Conservation (phyloP, 2,888 invertebrate species). For the Caenorhabditis japonica region DNA sequence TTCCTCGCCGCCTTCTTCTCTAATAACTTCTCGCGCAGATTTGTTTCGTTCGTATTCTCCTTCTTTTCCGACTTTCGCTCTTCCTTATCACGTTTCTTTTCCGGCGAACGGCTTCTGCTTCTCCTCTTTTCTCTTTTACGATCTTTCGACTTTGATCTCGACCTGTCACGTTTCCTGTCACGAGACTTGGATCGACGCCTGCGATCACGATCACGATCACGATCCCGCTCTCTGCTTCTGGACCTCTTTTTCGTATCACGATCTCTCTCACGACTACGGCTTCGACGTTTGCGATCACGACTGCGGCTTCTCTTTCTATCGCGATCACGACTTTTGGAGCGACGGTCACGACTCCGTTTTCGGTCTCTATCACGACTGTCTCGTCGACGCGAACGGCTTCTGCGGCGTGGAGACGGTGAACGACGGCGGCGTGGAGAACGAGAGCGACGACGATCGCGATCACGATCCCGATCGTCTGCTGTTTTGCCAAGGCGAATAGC, state of each 20-base stretch:
- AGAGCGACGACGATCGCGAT: constrained; percentile 47
- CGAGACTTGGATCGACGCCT: constrained; percentile 48
- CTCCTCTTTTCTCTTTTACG: constrained; percentile 42
- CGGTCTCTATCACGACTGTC: constrained; percentile 38
- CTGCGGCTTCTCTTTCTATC: constrained; percentile 49
- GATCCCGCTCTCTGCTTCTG: constrained; percentile 39
- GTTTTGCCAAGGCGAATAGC: constrained; percentile 86
- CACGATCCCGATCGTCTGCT: constrained; percentile 16
- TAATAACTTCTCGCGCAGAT: constrained; percentile 62
- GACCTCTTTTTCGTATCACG: constrained; percentile 27
- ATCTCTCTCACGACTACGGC: constrained; percentile 41
- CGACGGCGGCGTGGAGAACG: constrained; percentile 61
- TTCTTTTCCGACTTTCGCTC: constrained; percentile 44
- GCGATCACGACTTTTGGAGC: constrained; percentile 44
- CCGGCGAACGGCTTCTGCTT: constrained; percentile 37
- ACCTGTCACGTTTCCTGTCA: constrained; percentile 57
- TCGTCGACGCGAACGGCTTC: constrained; percentile 32
- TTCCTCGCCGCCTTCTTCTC: constrained; percentile 56
- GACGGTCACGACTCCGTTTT: constrained; percentile 19
- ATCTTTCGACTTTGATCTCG: constrained; percentile 46
- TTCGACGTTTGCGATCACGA: constrained; percentile 31
- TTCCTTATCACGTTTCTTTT: constrained; percentile 40
- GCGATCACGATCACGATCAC: constrained; percentile 5
- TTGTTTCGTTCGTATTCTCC: constrained; percentile 55
- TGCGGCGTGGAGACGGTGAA: constrained; percentile 57